Evolutionary conservation across 1,140 invertebrate genomes (phyloP), one percentile per base, ranked within the genome.

Genomic region (Uloborus diversus): DNA sequence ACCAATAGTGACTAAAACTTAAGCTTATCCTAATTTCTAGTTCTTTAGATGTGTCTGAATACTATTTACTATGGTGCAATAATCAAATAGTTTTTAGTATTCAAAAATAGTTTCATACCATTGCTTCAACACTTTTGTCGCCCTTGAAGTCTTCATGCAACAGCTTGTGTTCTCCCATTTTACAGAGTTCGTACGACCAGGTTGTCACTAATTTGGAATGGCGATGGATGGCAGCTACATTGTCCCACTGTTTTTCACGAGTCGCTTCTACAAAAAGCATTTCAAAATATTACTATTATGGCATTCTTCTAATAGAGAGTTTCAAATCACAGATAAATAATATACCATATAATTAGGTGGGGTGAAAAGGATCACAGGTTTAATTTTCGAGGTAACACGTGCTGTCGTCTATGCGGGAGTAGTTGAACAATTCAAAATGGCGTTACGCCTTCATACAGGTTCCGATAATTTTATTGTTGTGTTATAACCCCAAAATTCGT

Each of bases 141-240:
- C 83, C 35, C 85, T 65, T 66, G 83, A 90, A 90, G 32, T 89
- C 83, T 27, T 87, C 76, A 81, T 89, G 89, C 13, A 86, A 70
- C n/a, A 91, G 84, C 80, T 87, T 88, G 82, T 90, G 90, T 27
- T 94, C 89, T 0, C 96, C 96, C 93, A 98, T 96, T 83, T 92
- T 93, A 56, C 91, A 89, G 85, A 92, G 92, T 83, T 94, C 88
- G 85, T 92, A 95, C 0, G 94, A 94, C 98, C 98, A 99, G 0
- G 95, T 98, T 0, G 96, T 96, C 0, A 94, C 93, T 73, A 92
- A 80, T 7, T 85, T 82, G 32, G 92, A 86, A 30, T 92, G 91
- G 13, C 88, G 84, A 86, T 99, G 98, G 42, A 92, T 87, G 1
- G 94, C 92, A 1, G 92, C 93, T 81, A 99, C 93, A 86, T 94